A percentile compares a stretch with the other conserved stretches of the same genome.
These are phyloP conservation scores for Ctenopoma kingsleyae DNA, from an alignment of 2,797 vertebrate species.

Conservation along the genomic window DNA sequence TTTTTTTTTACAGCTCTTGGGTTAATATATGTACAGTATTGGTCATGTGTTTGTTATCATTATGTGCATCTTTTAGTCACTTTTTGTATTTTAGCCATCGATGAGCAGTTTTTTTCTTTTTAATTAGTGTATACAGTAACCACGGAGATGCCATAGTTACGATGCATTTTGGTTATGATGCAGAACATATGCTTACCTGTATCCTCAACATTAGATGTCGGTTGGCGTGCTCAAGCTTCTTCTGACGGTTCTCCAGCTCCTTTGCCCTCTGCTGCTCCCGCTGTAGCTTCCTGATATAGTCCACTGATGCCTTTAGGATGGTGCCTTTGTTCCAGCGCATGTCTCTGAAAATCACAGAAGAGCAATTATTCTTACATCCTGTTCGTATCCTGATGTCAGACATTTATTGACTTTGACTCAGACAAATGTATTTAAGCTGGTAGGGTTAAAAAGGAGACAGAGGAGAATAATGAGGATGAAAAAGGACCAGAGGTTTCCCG, in stretches of 20 bases:
- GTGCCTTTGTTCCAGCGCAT: conserved; percentile 99
- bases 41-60: too few species aligned
- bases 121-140: too few species aligned
- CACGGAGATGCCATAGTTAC: too few species aligned
- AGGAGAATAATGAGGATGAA: not conserved
- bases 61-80: too few species aligned
- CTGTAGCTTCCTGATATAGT: conserved; percentile 97
- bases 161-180: too few species aligned
- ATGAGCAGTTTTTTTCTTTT: not conserved
- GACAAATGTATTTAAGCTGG: not conserved
- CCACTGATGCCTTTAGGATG: conserved; percentile 97
- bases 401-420: not conserved
- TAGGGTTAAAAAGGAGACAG: conserved; percentile 12
- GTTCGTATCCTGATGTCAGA: conserved; percentile 3
- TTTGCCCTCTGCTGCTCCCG: conserved; percentile 94
- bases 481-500: too few species aligned
- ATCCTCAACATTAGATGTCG: conserved; percentile 94
- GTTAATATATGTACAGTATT: too few species aligned
- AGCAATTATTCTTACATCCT: conserved; percentile 14
- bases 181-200: conserved; percentile 86
- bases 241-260: conserved; percentile 95
- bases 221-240: conserved; percentile 96
- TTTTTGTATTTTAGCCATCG: too few species aligned
- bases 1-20: too few species aligned
- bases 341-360: conserved; percentile 84